Conservation (phyloP, 2,888 invertebrate species). For the Leistus spinibarbis region DNA sequence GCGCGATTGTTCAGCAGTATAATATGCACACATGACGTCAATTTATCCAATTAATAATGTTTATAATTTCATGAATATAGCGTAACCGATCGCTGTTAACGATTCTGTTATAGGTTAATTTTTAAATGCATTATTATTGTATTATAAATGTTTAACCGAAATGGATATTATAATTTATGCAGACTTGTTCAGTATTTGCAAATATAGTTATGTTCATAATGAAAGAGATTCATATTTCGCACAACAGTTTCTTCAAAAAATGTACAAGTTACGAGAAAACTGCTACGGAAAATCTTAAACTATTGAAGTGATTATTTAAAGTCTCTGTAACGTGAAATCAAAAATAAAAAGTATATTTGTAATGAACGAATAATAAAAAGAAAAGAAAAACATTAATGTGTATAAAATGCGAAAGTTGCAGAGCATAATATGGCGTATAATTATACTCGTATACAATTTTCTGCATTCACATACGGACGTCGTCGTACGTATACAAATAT, state of each 20-base stretch:
- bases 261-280: no score
- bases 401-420: constrained; percentile 12
- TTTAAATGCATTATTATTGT: neutral
- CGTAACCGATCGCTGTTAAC: neutral
- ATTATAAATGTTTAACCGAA: neutral
- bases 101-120: neutral
- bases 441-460: constrained; percentile 9
- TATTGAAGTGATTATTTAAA: neutral
- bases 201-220: neutral
- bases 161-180: neutral
- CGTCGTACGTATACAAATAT: neutral
- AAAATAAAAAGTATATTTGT: neutral
- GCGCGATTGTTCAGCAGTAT: no score
- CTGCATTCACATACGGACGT: constrained; percentile 8
- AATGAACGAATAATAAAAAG: neutral
- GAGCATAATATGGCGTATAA: neutral
- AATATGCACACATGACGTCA: no score
- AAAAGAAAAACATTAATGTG: neutral
- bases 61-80: neutral
- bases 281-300: no score
- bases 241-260: no score
- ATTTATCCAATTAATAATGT: no score
- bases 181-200: neutral
- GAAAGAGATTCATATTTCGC: neutral
- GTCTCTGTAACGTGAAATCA: neutral